These are phyloP conservation scores for Equus przewalskii DNA, from an alignment of 2,113 vertebrate species.

Conservation along the genomic window DNA sequence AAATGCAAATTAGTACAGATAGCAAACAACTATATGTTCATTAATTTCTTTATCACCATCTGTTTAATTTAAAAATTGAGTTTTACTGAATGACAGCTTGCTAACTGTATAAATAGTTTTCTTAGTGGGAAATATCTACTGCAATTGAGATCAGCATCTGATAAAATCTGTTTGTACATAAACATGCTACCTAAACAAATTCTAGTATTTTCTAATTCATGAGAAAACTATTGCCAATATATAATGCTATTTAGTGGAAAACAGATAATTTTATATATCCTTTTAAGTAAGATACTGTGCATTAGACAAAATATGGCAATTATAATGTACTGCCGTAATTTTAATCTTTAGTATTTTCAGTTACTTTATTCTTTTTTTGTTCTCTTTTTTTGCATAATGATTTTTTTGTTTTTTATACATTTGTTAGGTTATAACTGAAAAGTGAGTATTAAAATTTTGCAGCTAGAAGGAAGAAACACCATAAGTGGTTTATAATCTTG, in stretches of 20 bases:
- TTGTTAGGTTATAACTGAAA: not conserved
- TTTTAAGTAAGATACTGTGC: not conserved
- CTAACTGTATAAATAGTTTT: conserved; percentile 85
- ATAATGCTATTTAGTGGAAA: conserved; percentile 53
- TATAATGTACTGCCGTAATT: not conserved
- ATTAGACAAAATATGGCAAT: not conserved
- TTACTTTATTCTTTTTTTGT: not conserved
- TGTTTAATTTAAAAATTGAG: conserved; percentile 90
- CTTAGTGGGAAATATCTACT: conserved; percentile 87
- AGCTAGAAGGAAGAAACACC: not conserved
- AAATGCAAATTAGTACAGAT: conserved; percentile 88
- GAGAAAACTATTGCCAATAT: conserved; percentile 74
- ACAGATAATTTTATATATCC: not conserved
- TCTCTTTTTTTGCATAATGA: not conserved
- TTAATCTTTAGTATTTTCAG: not conserved
- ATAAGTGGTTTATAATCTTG: not conserved
- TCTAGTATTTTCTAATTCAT: conserved; percentile 81
- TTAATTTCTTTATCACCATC: conserved; percentile 90
- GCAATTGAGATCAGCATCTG: conserved; percentile 85
- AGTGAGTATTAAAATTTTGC: not conserved
- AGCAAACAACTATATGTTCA: conserved; percentile 88
- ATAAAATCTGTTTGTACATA: conserved; percentile 82
- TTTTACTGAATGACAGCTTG: conserved; percentile 88
- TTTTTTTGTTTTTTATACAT: not conserved
- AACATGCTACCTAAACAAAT: conserved; percentile 84